A percentile compares a stretch with the other conserved stretches of the same genome.
These are phyloP conservation scores for Spilosoma lubricipeda DNA, from an alignment of 2,888 invertebrate genomes.

Conservation along the genomic window DNA sequence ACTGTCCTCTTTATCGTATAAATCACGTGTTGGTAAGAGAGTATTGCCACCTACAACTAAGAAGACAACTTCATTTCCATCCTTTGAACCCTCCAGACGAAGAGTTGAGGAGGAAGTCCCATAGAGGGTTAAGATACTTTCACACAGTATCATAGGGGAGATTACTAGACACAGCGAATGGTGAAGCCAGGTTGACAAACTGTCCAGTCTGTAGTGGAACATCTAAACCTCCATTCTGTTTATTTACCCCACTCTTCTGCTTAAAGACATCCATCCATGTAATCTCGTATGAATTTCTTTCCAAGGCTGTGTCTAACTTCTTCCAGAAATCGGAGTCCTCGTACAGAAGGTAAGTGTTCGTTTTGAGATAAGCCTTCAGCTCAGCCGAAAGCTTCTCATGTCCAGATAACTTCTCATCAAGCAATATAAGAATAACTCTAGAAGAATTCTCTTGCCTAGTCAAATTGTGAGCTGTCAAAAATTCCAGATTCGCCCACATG, in stretches of 20 bases:
- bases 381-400: conserved; percentile 77
- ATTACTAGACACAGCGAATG: neutral
- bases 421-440: conserved; percentile 89
- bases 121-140: neutral
- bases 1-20: neutral
- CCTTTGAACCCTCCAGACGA: neutral
- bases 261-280: conserved; percentile 1
- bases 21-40: neutral
- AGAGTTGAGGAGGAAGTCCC: neutral
- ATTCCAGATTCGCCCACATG: conserved; percentile 89
- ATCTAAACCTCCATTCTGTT: neutral
- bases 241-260: neutral
- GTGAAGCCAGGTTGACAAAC: neutral
- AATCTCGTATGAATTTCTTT: neutral
- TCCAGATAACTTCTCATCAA: conserved; percentile 85
- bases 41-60: neutral
- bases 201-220: neutral
- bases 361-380: conserved; percentile 88
- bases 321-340: conserved; percentile 93
- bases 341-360: conserved; percentile 93
- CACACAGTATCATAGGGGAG: neutral
- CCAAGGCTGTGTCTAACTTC: conserved; percentile 84
- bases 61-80: neutral
- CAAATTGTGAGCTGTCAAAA: conserved; percentile 83
- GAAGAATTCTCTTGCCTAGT: conserved; percentile 82